Conservation (phyloP, 2,888 invertebrate genomes). For the Cataglyphis livida region DNA sequence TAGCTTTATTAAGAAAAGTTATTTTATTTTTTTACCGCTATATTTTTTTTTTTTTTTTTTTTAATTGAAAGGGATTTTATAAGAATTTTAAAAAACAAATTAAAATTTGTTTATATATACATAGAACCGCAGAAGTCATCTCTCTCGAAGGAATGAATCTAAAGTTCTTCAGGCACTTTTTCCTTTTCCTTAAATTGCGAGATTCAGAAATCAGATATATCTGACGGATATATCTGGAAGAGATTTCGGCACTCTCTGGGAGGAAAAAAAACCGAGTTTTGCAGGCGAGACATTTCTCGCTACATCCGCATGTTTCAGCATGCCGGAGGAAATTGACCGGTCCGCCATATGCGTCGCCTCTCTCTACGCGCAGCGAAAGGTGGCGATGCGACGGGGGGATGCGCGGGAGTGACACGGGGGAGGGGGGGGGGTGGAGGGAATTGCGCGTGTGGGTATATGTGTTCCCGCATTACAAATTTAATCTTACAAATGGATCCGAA, state of each 20-base stretch:
- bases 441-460: slow-evolving; percentile 37
- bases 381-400: slow-evolving; percentile 63
- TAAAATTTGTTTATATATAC: neutral
- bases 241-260: neutral
- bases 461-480: slow-evolving; percentile 88
- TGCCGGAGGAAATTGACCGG: slow-evolving; percentile 81
- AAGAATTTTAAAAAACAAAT: neutral
- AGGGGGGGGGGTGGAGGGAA: slow-evolving; percentile 31
- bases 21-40: neutral
- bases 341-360: slow-evolving; percentile 84
- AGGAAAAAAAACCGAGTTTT: slow-evolving; percentile 8
- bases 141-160: neutral
- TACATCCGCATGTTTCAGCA: slow-evolving; percentile 39
- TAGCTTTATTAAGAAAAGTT: neutral
- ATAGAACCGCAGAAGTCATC: neutral
- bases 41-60: neutral
- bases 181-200: neutral
- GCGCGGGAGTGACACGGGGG: slow-evolving; percentile 60
- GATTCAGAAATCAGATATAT: neutral
- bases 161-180: neutral
- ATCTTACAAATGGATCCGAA: slow-evolving; percentile 90
- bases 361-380: slow-evolving; percentile 69
- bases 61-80: neutral
- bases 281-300: neutral
- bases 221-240: neutral